These are phyloP conservation scores for Poecilus cupreus DNA, from an alignment of 2,888 invertebrate species.

Conservation along the genomic window DNA sequence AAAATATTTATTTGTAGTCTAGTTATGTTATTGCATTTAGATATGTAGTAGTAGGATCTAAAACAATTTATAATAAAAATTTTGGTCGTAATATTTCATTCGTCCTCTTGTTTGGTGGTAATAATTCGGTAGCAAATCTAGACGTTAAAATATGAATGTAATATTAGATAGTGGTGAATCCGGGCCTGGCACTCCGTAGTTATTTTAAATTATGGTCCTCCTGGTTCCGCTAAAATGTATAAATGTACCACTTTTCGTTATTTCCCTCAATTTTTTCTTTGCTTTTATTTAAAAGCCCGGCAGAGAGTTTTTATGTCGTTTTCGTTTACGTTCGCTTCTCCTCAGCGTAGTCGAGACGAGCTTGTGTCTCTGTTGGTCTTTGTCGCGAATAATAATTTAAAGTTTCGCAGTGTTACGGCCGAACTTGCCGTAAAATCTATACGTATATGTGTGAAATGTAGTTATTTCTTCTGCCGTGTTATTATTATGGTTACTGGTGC, in stretches of 20 bases:
- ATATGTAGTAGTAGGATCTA: no score
- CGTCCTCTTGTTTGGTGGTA: no score
- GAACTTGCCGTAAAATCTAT: constrained; percentile 42
- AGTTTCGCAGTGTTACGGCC: constrained; percentile 39
- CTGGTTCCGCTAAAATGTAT: constrained; percentile 44
- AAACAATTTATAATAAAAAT: no score
- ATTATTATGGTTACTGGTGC: constrained; percentile 41
- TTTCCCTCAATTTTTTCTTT: constrained; percentile 47
- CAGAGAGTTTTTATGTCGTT: constrained; percentile 45
- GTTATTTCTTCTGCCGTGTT: constrained; percentile 35
- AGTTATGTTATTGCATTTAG: no score
- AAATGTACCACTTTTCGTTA: constrained; percentile 50
- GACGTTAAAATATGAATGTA: neutral
- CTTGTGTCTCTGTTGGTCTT: constrained; percentile 25
- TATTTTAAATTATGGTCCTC: constrained; percentile 46
- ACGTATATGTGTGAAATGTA: constrained; percentile 34
- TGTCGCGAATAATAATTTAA: constrained; percentile 47
- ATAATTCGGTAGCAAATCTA: neutral
- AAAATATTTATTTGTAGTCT: no score
- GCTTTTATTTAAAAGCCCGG: constrained; percentile 42
- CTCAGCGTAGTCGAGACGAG: neutral
- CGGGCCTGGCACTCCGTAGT: constrained; percentile 11
- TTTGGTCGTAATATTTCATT: no score
- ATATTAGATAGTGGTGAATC: neutral
- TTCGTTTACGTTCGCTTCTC: constrained; percentile 35